Evolutionary conservation across 2,888 invertebrate species (phyloP), one percentile per base, ranked within the genome.

Genomic region (Diloba caeruleocephala): DNA sequence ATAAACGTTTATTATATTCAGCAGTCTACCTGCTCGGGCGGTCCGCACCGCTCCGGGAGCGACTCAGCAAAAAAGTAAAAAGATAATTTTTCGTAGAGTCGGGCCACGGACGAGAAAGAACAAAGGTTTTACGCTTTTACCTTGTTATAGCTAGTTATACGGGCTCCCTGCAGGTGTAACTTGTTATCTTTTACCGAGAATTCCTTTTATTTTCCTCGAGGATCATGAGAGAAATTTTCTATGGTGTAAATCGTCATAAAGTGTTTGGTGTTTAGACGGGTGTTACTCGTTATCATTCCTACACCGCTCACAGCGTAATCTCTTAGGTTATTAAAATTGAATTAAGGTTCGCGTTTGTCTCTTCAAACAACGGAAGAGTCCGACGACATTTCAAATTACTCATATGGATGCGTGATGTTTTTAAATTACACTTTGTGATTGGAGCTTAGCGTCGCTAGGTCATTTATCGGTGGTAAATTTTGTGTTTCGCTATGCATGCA

Each of bases 21-120:
- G 82, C 81, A 79, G 80, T 80, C 84, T 91, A 91, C 90, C 91
- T 91, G 91, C 85, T 82, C 85, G 78, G 76, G 71, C 78, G 79
- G 86, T 77, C 78, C 82, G 82, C 81, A 54, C 69, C 77, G 84
- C 80, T 72, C 68, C 77, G 83, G 82, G 82, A 82, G 81, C 86
- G 81, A 85, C 83, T 85, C 86, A 74, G 87, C 88, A 90, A 90
- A 92, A 86, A 90, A 86, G 84, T 82, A 89, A 90, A 92, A 89
- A 90, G 88, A 89, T 87, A 89, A 88, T 88, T 89, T 90, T 90
- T 86, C 86, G 90, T 85, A 78, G 83, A 88, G 83, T 80, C 84
- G 82, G 72, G 81, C 78, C 84, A 81, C 81, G 77, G 78, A 78
- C 84, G 84, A 81, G 84, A 85, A 88, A 87, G 90, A 90, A 92